Evolutionary conservation across 2,888 invertebrate genomes (phyloP).

Genomic region (Thecocarcelia acutangulata): DNA sequence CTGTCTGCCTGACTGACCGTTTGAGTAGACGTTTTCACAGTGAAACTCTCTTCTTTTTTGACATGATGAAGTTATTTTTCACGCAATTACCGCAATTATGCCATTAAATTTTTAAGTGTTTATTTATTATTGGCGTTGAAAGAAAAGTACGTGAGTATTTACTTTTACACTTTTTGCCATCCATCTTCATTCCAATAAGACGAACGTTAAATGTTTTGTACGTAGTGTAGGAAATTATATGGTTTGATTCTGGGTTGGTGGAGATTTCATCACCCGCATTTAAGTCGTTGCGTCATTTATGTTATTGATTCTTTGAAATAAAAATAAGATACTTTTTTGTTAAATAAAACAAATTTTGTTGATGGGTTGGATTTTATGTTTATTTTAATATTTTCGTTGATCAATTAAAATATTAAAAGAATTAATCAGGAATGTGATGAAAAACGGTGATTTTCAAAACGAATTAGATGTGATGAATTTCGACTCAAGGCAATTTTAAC

Average conservation of each 20-base stretch:
- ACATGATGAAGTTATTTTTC: slow-evolving; percentile 74
- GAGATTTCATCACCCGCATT: slow-evolving; percentile 44
- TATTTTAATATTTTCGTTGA: no score
- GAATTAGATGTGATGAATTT: no score
- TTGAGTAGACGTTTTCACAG: background rate
- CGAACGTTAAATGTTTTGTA: slow-evolving; percentile 19
- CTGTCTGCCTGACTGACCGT: slow-evolving; percentile 12
- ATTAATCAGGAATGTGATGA: no score
- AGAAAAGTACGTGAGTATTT: slow-evolving; percentile 48
- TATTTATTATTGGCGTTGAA: slow-evolving; percentile 60
- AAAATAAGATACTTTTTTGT: background rate
- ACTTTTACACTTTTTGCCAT: slow-evolving; percentile 18
- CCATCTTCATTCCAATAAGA: slow-evolving; percentile 5
- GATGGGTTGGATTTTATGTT: background rate
- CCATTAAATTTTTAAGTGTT: slow-evolving; percentile 69
- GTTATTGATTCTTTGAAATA: slow-evolving; percentile 38
- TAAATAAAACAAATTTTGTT: background rate
- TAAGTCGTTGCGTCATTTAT: slow-evolving; percentile 14
- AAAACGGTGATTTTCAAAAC: no score
- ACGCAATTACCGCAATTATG: slow-evolving; percentile 73
- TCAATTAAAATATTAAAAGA: no score
- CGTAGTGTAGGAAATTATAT: slow-evolving; percentile 53
- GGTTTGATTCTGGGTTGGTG: background rate
- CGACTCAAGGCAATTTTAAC: no score
- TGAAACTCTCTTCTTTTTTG: slow-evolving; percentile 19